These are phyloP conservation scores for Bradysia coprophila DNA, from an alignment of 1,140 invertebrate species.

Conservation along the genomic window DNA sequence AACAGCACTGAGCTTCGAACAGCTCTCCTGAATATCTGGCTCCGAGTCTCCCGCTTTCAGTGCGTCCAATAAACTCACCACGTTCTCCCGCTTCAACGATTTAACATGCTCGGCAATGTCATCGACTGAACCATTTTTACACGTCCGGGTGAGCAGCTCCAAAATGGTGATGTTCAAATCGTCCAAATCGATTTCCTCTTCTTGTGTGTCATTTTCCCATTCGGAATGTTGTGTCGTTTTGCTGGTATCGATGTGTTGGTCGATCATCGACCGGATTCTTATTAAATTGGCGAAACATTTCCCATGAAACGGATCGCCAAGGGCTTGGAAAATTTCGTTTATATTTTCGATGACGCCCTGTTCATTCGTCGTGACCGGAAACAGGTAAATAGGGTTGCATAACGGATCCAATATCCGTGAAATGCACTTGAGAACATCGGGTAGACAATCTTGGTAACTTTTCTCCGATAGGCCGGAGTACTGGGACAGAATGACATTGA, in stretches of 20 bases:
- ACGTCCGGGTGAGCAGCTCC: conserved; percentile 4
- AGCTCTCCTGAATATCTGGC: conserved; percentile 3
- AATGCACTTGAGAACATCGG: conserved; percentile 11
- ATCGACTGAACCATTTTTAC: not conserved
- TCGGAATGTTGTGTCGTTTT: not conserved
- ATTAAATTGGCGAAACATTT: conserved; percentile 4
- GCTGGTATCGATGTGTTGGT: not conserved
- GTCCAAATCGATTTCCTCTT: conserved; percentile 1
- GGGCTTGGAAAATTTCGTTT: conserved; percentile 13
- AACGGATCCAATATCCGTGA: conserved; percentile 6
- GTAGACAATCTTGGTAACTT: conserved; percentile 10
- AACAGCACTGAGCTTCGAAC: conserved; percentile 1
- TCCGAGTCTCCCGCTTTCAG: conserved; percentile 2
- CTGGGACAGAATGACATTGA: conserved; percentile 20
- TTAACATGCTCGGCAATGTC: not conserved
- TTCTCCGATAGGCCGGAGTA: conserved; percentile 12
- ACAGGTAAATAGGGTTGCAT: conserved; percentile 3
- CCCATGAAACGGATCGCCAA: conserved; percentile 8
- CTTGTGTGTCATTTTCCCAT: not conserved
- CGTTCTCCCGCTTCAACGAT: not conserved
- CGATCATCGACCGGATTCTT: conserved; percentile 5
- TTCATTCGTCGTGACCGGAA: conserved; percentile 5
- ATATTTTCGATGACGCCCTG: conserved; percentile 13
- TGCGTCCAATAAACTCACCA: conserved; percentile 1
- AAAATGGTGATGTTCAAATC: conserved; percentile 5